These are phyloP conservation scores for Pimephales promelas DNA, from an alignment of 2,113 vertebrate genomes.

Conservation along the genomic window DNA sequence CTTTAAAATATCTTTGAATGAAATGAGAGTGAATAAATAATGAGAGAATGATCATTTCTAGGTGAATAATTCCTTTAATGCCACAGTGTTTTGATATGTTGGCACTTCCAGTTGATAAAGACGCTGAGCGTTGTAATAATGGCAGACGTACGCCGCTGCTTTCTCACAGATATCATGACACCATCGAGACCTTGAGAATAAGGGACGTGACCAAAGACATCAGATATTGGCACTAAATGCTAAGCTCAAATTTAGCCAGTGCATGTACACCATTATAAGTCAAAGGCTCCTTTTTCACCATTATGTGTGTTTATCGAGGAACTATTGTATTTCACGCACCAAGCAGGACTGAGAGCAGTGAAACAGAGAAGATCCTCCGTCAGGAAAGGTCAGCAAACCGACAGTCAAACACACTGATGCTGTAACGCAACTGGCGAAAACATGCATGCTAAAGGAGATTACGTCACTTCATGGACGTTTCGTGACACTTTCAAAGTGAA, in stretches of 20 bases:
- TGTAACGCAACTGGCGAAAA: background rate
- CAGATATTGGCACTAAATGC: constrained; percentile 29
- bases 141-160: background rate
- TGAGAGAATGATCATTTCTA: too few relatives aligned
- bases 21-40: too few relatives aligned
- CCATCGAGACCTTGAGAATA: constrained; percentile 39
- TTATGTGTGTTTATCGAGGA: constrained; percentile 46
- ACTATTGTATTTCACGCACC: constrained; percentile 52
- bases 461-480: background rate
- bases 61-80: background rate
- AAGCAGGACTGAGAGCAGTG: constrained; percentile 41
- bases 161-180: constrained; percentile 9
- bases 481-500: background rate
- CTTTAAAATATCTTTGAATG: too few relatives aligned
- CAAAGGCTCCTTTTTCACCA: constrained; percentile 43
- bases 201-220: constrained; percentile 22
- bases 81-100: too few relatives aligned
- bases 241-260: constrained; percentile 43
- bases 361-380: constrained; percentile 49
- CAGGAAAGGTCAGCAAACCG: constrained; percentile 42
- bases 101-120: background rate
- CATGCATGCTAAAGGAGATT: background rate
- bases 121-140: background rate
- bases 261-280: constrained; percentile 39
- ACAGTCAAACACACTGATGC: background rate